A percentile compares a stretch with the other conserved stretches of the same genome.
phyloP scores from a whole-genome alignment of 2,888 invertebrate genomes.

The Cotesia congregata region DNA sequence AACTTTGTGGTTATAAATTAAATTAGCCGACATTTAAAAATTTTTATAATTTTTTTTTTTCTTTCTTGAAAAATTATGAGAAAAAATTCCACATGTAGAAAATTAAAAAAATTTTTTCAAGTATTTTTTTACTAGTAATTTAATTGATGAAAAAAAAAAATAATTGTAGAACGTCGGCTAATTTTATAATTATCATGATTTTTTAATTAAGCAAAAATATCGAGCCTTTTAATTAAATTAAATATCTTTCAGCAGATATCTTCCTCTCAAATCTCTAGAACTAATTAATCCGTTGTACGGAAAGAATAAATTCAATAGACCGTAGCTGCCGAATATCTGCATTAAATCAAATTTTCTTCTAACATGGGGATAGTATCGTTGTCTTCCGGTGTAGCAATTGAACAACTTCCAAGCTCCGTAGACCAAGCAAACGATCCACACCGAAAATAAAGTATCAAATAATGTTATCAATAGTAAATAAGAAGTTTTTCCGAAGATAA shows the following conservation, averaged over 20 bases:
- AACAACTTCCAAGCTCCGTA: conserved; percentile 61
- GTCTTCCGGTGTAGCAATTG: conserved; percentile 55
- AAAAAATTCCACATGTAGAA: too few relatives aligned
- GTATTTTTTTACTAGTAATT: too few relatives aligned
- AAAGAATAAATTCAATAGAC: conserved; percentile 58
- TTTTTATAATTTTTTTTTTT: too few relatives aligned
- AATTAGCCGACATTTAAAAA: too few relatives aligned
- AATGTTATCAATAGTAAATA: conserved; percentile 56
- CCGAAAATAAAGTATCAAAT: conserved; percentile 56
- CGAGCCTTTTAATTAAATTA: conserved; percentile 23
- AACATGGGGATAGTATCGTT: conserved; percentile 55
- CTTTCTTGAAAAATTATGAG: too few relatives aligned
- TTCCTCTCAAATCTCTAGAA: conserved; percentile 48
- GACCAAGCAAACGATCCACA: conserved; percentile 53
- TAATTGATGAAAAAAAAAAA: too few relatives aligned
- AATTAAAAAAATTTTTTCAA: too few relatives aligned
- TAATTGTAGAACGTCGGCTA: too few relatives aligned
- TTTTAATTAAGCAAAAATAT: neutral
- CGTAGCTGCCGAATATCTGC: conserved; percentile 61
- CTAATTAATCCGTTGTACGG: conserved; percentile 60
- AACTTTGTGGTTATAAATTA: too few relatives aligned
- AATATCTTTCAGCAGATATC: conserved; percentile 53
- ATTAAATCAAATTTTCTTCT: conserved; percentile 49
- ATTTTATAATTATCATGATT: too few relatives aligned
- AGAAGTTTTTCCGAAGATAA: conserved; percentile 51